Base-by-base conservation (phyloP, 2,888 invertebrate genomes). In the Meteorus colon region DNA sequence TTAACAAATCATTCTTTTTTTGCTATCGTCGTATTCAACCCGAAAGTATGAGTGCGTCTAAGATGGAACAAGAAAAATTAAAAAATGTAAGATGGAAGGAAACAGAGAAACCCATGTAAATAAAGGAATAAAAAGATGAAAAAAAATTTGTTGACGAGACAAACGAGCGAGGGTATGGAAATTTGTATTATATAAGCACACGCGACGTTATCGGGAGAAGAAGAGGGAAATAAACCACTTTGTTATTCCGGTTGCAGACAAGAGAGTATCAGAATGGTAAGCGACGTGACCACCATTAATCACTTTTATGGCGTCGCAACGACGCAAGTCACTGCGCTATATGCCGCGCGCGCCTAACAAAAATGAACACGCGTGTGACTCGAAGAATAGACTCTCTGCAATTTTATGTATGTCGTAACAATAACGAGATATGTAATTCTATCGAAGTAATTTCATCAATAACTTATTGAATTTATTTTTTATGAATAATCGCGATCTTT, bases 221-320 rank as follows among this genome's bases (percentile, higher is more conserved):
- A 31, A 63, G 67, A 48, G 51, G 69, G 62, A 62, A 63, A 70
- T 65, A 76, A 51, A 72, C 76, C 66, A 85, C 85, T 86, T 87
- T 86, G 86, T 87, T 88, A 87, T 86, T 86, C 84, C 84, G 86
- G 82, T 80, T 85, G 84, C 83, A 81, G 84, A 81, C 78, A 75
- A 77, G 74, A 82, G 86, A 86, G 84, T 88, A 88, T 86, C 86
- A 86, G 86, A 87, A 88, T 89, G 84, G 87, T 85, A 86, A 86
- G 84, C 86, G 86, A 86, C 84, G 85, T 82, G 83, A 81, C 66
- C 82, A 86, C 86, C 87, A 89, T 89, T 89, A 89, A 89, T 89
- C 89, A 89, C 85, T 84, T 86, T 88, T 88, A 88, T 88, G 88
- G 86, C 85, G 83, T 81, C 85, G 81, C 82, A 85, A 84, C 87